Conservation (phyloP, 2,113 vertebrate genomes). For the Meriones unguiculatus region DNA sequence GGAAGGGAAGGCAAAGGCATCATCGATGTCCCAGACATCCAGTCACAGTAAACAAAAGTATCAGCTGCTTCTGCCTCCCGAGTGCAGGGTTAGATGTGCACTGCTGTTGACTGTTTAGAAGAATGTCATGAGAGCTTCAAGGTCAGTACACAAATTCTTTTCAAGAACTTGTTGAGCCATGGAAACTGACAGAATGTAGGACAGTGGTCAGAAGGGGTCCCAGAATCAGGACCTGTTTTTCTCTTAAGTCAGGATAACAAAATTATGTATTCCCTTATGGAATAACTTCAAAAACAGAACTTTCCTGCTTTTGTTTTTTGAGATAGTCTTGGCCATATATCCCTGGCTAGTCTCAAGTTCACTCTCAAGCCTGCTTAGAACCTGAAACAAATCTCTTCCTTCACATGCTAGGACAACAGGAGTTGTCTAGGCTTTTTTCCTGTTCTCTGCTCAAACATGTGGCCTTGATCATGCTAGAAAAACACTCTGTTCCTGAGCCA, state of each 20-base stretch:
- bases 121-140: constrained; percentile 21
- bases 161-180: not conserved
- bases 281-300: not conserved
- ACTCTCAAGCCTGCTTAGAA: not conserved
- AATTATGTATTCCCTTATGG: not conserved
- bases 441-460: not conserved
- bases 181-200: not conserved
- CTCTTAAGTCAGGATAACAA: not conserved
- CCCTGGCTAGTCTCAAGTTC: not conserved
- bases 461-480: not conserved
- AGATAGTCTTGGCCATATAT: not conserved
- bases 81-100: not conserved
- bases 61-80: not conserved
- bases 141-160: not conserved
- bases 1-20: constrained; percentile 60
- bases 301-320: not conserved
- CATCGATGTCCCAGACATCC: not conserved
- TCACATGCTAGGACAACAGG: not conserved
- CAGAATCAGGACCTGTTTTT: not conserved
- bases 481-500: not conserved
- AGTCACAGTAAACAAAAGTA: not conserved
- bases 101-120: not conserved
- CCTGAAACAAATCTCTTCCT: not conserved
- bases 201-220: not conserved
- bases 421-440: not conserved